phyloP scores from a whole-genome alignment of 2,888 invertebrate species.

The Invenusta paracnida region DNA sequence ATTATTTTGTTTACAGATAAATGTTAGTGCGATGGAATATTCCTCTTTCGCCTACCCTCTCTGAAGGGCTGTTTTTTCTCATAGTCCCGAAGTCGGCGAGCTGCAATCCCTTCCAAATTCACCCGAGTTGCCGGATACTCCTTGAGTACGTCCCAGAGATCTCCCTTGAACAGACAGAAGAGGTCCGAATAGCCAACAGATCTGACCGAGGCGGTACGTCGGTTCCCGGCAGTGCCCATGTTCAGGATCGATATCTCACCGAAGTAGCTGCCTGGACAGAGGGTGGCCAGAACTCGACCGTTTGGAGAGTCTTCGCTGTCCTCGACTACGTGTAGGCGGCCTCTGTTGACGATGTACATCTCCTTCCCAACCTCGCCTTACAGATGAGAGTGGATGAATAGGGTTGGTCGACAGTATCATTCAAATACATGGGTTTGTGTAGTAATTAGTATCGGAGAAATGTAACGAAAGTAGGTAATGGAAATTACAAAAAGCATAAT shows the following conservation, averaged over 20 bases:
- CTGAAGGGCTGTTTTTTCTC: constrained; percentile 66
- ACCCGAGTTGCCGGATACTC: constrained; percentile 67
- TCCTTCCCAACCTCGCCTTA: constrained; percentile 99
- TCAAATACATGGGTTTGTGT: no score
- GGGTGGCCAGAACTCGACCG: constrained; percentile 81
- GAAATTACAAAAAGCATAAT: no score
- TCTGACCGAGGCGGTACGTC: constrained; percentile 91
- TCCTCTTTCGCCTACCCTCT: background rate
- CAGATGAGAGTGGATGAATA: no score
- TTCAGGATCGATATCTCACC: constrained; percentile 95
- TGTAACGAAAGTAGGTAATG: no score
- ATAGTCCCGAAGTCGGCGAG: constrained; percentile 92
- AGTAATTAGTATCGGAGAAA: no score
- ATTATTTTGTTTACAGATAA: no score
- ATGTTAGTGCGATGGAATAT: no score
- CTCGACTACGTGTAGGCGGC: constrained; percentile 66
- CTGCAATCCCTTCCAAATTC: constrained; percentile 89
- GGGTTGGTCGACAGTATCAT: no score
- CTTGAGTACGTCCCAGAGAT: constrained; percentile 92
- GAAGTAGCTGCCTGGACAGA: constrained; percentile 97
- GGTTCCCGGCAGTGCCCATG: constrained; percentile 90
- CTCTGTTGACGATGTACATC: constrained; percentile 98
- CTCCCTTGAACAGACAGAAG: constrained; percentile 95
- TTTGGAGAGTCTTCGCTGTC: constrained; percentile 68
- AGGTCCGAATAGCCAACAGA: constrained; percentile 97